Percentiles rank a stretch among this genome's conserved stretches.
Evolutionary conservation across 2,888 invertebrate species (phyloP).

Genomic region (Koerneria pararmatus): DNA sequence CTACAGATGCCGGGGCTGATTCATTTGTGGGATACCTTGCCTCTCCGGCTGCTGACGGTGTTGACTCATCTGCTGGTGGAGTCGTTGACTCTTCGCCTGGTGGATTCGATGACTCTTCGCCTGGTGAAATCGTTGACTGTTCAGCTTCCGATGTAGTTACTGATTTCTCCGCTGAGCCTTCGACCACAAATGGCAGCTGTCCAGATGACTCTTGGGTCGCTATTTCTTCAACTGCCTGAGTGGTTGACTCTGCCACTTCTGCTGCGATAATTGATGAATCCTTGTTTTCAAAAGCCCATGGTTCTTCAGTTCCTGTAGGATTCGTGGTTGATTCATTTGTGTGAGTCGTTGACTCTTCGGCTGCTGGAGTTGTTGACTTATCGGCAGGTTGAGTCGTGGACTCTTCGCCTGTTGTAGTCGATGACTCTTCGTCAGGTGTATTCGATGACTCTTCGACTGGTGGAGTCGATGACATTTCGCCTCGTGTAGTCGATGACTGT

Average conservation of each 20-base stretch:
- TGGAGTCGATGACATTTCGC: no score
- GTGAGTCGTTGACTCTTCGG: neutral
- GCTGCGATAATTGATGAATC: slow-evolving; percentile 2
- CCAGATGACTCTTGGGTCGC: slow-evolving; percentile 24
- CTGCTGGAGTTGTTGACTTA: neutral
- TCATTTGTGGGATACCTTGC: neutral
- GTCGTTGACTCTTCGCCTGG: no score
- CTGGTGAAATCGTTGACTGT: neutral
- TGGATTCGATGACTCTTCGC: neutral
- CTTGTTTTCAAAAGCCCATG: slow-evolving; percentile 25
- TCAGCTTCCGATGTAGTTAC: neutral
- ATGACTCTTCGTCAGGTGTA: no score
- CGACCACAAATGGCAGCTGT: no score
- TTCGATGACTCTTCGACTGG: slow-evolving; percentile 18
- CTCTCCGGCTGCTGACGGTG: neutral
- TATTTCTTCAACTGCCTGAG: slow-evolving; percentile 14
- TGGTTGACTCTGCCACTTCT: slow-evolving; percentile 15
- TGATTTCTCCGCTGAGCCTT: slow-evolving; percentile 12
- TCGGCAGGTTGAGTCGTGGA: no score
- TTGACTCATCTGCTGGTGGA: neutral
- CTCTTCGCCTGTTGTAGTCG: no score
- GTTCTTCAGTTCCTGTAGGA: slow-evolving; percentile 18
- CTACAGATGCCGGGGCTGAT: slow-evolving; percentile 5
- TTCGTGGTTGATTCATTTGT: neutral
- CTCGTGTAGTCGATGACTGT: slow-evolving; percentile 23